Base-by-base conservation (phyloP, 1,140 invertebrate species). In the Patella vulgata region DNA sequence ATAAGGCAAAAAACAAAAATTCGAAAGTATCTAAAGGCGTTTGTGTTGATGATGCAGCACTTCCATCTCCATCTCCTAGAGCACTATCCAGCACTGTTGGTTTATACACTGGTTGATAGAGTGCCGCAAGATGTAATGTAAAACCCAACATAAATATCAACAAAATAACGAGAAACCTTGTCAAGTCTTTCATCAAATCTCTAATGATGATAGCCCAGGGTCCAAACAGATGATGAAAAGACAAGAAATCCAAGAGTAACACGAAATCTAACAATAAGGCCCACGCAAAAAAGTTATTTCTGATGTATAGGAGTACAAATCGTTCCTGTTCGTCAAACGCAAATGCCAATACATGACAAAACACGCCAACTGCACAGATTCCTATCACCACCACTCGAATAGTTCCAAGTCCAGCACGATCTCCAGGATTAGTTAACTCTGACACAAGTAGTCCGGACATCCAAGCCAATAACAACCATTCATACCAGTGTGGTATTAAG, bases 61-160 rank as follows among this genome's bases (percentile, higher is more conserved):
- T 68, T 14, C 77, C 77, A 23, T 65, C 59, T 1, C 78, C 78
- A 17, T 71, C 62, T 1, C 78, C 78, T 1, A 75, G 57, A 9
- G 44, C 31, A 31, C 66, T 40, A 51, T 73, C 59, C 3, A 40
- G 44, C 9, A 39, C 36, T 14, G 51, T 50, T 8, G 80, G 75
- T 14, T 48, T 36, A 44, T 70, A 74, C 27, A 96, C 93, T 0
- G 95, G 94, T 79, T 97, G 95, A 87, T 98, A 98, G 31, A 98
- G 85, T 0, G 96, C 95, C 14, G 97, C 93, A 47, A 99, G 92
- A 75, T 97, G 94, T 89, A 99, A 94, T 0, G 97, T 98, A 82
- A 99, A 99, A 47, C 97, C 97, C 80, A 97, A 92, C 66, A 99
- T 93, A 85, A 99, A 99, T 82, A 99, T 97, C 17, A 93, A 91